Conservation (phyloP, 2,797 vertebrate genomes). For the Hyperoplus lanceolatus region DNA sequence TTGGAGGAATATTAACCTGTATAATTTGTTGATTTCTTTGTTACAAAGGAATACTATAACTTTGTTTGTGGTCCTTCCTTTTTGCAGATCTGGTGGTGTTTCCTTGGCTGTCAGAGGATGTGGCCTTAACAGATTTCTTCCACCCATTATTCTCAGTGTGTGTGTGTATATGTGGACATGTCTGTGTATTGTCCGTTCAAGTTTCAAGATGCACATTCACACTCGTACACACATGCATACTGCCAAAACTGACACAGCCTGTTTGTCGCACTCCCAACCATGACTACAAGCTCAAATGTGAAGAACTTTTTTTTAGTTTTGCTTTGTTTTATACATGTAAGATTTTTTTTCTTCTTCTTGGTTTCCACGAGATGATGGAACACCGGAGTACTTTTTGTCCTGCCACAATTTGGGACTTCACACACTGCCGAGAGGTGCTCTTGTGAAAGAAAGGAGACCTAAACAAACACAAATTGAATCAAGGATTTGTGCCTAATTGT, state of each 20-base stretch:
- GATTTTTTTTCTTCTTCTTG: slow-evolving; percentile 73
- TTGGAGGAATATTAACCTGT: background rate
- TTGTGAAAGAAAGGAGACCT: slow-evolving; percentile 78
- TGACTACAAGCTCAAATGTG: slow-evolving; percentile 91
- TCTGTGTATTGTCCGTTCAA: slow-evolving; percentile 84
- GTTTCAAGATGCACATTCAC: slow-evolving; percentile 84
- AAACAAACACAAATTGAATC: slow-evolving; percentile 86
- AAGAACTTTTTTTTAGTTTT: slow-evolving; percentile 84
- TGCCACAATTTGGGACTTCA: slow-evolving; percentile 83
- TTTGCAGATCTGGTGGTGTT: slow-evolving; percentile 82
- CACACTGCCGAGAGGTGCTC: slow-evolving; percentile 86
- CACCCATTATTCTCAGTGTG: slow-evolving; percentile 85
- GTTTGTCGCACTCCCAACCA: slow-evolving; percentile 87
- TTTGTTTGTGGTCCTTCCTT: slow-evolving; percentile 48
- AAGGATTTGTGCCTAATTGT: slow-evolving; percentile 91
- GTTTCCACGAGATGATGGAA: slow-evolving; percentile 83
- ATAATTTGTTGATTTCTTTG: background rate
- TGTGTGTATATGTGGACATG: slow-evolving; percentile 80
- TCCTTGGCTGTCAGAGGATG: slow-evolving; percentile 87
- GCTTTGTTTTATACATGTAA: slow-evolving; percentile 78
- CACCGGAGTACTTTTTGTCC: slow-evolving; percentile 80
- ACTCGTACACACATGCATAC: slow-evolving; percentile 85
- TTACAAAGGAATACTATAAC: background rate
- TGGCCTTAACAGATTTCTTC: slow-evolving; percentile 90
- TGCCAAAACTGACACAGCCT: slow-evolving; percentile 90